Percentiles rank a stretch among this genome's conserved stretches.
phyloP scores from a whole-genome alignment of 2,113 vertebrate species.

The Nyctibius bracteatus region DNA sequence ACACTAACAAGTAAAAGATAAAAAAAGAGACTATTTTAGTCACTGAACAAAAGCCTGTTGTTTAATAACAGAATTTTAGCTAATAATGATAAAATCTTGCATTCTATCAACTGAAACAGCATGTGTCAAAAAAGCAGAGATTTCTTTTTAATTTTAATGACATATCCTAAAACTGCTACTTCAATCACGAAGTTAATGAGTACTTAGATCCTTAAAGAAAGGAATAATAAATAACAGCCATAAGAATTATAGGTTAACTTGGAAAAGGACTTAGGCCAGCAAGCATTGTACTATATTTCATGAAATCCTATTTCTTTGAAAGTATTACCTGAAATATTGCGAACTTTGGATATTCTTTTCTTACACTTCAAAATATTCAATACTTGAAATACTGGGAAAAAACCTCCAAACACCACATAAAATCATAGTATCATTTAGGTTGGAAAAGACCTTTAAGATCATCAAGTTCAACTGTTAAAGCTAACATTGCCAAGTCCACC shows the following conservation, averaged over 20 bases:
- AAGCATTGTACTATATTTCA: neutral
- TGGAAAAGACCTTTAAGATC: neutral
- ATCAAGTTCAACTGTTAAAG: neutral
- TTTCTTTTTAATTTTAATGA: neutral
- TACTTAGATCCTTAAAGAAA: neutral
- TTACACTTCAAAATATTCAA: neutral
- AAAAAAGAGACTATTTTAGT: neutral
- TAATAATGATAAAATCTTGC: neutral
- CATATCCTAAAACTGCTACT: neutral
- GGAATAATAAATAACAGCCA: neutral
- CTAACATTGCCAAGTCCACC: neutral
- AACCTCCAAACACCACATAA: accelerated
- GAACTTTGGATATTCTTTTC: neutral
- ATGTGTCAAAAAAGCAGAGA: neutral
- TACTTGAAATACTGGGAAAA: neutral
- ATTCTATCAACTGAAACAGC: neutral
- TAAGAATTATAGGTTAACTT: neutral
- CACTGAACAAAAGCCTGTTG: neutral
- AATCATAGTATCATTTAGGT: neutral
- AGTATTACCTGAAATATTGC: neutral
- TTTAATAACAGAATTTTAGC: neutral
- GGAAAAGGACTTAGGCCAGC: neutral
- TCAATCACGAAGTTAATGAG: neutral
- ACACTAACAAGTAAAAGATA: neutral
- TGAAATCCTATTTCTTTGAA: neutral